Conservation (phyloP, 1,140 invertebrate genomes). For the Drosophila albomicans region DNA sequence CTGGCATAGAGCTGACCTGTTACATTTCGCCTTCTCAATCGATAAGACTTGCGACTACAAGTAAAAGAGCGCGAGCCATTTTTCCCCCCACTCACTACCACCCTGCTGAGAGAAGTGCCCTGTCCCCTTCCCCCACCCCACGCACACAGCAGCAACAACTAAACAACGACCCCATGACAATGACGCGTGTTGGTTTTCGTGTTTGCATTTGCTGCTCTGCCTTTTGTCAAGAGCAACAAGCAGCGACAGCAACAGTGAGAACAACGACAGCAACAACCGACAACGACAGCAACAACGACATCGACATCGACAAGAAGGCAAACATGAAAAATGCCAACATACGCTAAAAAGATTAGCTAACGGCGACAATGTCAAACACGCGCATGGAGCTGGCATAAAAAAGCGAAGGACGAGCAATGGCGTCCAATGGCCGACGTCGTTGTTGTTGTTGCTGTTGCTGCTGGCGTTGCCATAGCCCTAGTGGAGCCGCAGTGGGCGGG, state of each 20-base stretch:
- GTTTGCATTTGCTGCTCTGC: slow-evolving; percentile 74
- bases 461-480: slow-evolving; percentile 45
- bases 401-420: slow-evolving; percentile 44
- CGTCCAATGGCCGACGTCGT: slow-evolving; percentile 19
- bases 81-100: background rate
- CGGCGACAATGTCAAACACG: slow-evolving; percentile 82
- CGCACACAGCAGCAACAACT: no score
- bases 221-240: slow-evolving; percentile 60
- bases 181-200: slow-evolving; percentile 70
- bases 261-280: slow-evolving; percentile 7
- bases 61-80: slow-evolving; percentile 21
- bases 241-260: slow-evolving; percentile 25
- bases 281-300: slow-evolving; percentile 47
- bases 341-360: slow-evolving; percentile 83
- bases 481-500: slow-evolving; percentile 64
- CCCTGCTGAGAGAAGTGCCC: background rate
- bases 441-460: slow-evolving; percentile 10
- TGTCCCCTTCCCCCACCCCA: background rate
- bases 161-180: slow-evolving; percentile 46
- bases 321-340: slow-evolving; percentile 83
- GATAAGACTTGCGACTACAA: slow-evolving; percentile 61
- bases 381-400: slow-evolving; percentile 25
- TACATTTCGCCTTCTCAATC: slow-evolving; percentile 74
- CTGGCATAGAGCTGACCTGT: slow-evolving; percentile 62
- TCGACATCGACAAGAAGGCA: slow-evolving; percentile 66